A percentile compares a stretch with the other conserved stretches of the same genome.
Evolutionary conservation across 2,888 invertebrate species (phyloP).

Genomic region (Pandemis corylana): DNA sequence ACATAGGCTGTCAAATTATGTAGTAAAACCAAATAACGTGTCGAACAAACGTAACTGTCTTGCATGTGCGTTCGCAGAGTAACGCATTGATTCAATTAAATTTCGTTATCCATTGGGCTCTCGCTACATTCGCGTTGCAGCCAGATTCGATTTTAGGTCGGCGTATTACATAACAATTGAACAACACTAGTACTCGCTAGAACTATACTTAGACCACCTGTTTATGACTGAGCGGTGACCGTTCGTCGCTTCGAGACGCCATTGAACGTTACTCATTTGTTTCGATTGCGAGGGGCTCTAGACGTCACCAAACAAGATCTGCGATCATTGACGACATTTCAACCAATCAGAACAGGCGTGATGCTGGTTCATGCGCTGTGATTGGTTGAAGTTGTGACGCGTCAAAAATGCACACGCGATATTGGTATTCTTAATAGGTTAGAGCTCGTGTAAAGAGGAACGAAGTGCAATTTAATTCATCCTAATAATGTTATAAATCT

Average conservation of each 20-base stretch:
- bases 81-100: too few relatives aligned
- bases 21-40: too few relatives aligned
- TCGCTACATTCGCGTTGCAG: constrained; percentile 14
- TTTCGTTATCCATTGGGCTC: background rate
- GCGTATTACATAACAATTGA: constrained; percentile 39
- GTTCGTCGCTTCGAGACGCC: background rate
- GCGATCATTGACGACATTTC: background rate
- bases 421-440: too few relatives aligned
- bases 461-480: too few relatives aligned
- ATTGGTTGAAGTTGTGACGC: too few relatives aligned
- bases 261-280: constrained; percentile 1
- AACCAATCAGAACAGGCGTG: background rate
- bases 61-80: too few relatives aligned
- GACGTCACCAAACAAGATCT: background rate
- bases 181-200: constrained; percentile 30
- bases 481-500: too few relatives aligned
- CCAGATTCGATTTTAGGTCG: constrained; percentile 40
- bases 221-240: constrained; percentile 7
- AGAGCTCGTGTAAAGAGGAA: too few relatives aligned
- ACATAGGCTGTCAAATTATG: too few relatives aligned
- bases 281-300: background rate
- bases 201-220: constrained; percentile 30
- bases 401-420: too few relatives aligned
- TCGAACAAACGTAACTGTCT: too few relatives aligned
- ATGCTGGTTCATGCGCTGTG: too few relatives aligned